Evolutionary conservation across 1,140 invertebrate genomes (phyloP), one percentile per base, ranked within the genome.

Genomic region (Cherax quadricarinatus): DNA sequence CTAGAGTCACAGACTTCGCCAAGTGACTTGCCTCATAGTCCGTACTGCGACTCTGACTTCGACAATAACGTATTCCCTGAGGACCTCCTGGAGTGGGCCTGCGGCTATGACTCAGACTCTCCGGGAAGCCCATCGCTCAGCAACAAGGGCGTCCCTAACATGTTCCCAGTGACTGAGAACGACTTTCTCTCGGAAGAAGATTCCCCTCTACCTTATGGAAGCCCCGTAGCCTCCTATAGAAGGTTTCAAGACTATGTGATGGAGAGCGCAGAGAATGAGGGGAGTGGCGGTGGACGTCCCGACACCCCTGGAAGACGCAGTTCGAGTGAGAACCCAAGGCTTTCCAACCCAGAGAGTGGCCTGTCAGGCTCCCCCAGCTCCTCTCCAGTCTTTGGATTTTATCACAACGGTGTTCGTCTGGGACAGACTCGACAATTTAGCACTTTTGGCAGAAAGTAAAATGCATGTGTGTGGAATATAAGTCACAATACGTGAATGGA

Each of bases 61-160:
- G 73, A 88, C 73, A 49, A 57, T 21, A 21, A 79, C 18, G 49
- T 78, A 12, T 73, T 4, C 62, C 75, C 86, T 10, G 70, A 88
- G 49, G 30, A 78, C 41, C 30, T 88, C 51, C 16, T 88, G 51
- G 86, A 88, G 86, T 57, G 24, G 7, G 73, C 86, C 21, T 78
- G n/a, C 73, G 79, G n/a, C 84, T 85, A 80, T 24, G 89, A 91
- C 57, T 85, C 60, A 48, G 84, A 86, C 24, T 21, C 48, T 16
- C 89, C 83, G 9, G 30, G 53, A 16, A 91, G 89, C 41, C 89
- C 89, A 3, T 24, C 89, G 16, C 84, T 86, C 24, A 91, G 89
- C 18, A 91, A 91, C 57, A 91, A 86, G 30, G 89, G 89, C 9
- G 89, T 91, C 16, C 89, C 89, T 10, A 86, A 91, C 84, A 91